phyloP scores from a whole-genome alignment of 2,888 invertebrate species.

The Patella depressa region DNA sequence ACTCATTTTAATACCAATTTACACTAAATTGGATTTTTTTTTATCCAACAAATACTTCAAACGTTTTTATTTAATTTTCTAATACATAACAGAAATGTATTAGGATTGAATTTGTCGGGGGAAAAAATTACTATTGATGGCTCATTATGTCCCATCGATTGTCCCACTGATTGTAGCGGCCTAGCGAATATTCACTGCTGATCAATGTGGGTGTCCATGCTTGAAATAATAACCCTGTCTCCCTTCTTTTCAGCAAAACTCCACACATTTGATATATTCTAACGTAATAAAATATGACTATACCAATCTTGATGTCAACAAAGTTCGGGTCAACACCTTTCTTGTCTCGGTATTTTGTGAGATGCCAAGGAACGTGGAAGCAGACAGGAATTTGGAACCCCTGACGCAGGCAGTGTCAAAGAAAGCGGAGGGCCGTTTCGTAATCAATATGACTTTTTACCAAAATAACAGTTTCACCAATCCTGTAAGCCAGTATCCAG shows the following conservation, averaged over 20 bases:
- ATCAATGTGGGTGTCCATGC: too few species aligned
- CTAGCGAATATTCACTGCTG: too few species aligned
- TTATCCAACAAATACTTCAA: too few species aligned
- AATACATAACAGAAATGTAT: too few species aligned
- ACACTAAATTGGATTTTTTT: too few species aligned
- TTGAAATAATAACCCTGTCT: not conserved
- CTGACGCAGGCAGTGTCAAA: constrained; percentile 55
- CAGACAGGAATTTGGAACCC: constrained; percentile 44
- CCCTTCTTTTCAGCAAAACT: constrained; percentile 54
- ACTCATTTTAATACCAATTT: too few species aligned
- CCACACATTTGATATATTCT: constrained; percentile 60
- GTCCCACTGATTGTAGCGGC: too few species aligned
- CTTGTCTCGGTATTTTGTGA: constrained; percentile 56
- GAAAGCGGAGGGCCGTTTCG: constrained; percentile 50
- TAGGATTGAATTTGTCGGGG: too few species aligned
- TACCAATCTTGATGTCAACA: constrained; percentile 41
- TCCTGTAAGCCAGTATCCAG: constrained; percentile 50
- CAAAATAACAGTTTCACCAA: constrained; percentile 46
- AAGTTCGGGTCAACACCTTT: constrained; percentile 57
- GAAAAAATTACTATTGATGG: too few species aligned
- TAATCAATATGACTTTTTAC: constrained; percentile 52
- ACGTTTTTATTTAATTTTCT: too few species aligned
- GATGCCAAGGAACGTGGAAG: constrained; percentile 44
- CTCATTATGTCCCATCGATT: too few species aligned
- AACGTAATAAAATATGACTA: constrained; percentile 53